Conservation (phyloP, 2,888 invertebrate genomes). For the Macrophya alboannulata region DNA sequence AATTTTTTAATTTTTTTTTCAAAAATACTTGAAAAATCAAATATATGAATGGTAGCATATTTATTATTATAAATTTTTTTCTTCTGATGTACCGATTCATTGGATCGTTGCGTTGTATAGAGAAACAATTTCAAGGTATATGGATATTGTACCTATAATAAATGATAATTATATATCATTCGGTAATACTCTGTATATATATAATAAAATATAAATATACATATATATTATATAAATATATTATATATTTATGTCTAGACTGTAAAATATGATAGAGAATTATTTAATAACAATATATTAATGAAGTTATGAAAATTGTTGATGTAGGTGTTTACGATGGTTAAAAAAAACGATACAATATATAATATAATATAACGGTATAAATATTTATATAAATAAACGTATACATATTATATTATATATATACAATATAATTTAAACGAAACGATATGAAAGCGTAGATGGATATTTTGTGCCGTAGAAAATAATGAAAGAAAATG, state of each 20-base stretch:
- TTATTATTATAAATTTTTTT: too few relatives aligned
- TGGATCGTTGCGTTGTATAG: too few relatives aligned
- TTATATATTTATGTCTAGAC: constrained; percentile 27
- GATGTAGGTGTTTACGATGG: constrained; percentile 52
- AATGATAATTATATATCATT: neutral
- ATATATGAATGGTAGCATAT: too few relatives aligned
- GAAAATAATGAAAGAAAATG: constrained; percentile 10
- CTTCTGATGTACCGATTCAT: too few relatives aligned
- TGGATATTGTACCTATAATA: too few relatives aligned
- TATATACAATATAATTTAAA: neutral
- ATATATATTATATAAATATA: neutral
- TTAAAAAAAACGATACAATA: constrained; percentile 45
- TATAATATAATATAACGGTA: constrained; percentile 50
- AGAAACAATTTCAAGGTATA: too few relatives aligned
- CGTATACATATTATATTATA: constrained; percentile 56
- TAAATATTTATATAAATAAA: neutral
- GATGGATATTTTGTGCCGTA: constrained; percentile 51
- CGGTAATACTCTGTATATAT: neutral
- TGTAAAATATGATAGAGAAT: constrained; percentile 34
- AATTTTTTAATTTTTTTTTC: too few relatives aligned
- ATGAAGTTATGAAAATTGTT: constrained; percentile 51
- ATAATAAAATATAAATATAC: neutral
- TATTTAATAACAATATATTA: constrained; percentile 28
- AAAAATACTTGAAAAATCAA: too few relatives aligned
- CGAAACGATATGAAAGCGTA: constrained; percentile 11